Percentiles rank a stretch among this genome's conserved stretches.
phyloP scores from a whole-genome alignment of 2,888 invertebrate species.

The Eilema griseolum region DNA sequence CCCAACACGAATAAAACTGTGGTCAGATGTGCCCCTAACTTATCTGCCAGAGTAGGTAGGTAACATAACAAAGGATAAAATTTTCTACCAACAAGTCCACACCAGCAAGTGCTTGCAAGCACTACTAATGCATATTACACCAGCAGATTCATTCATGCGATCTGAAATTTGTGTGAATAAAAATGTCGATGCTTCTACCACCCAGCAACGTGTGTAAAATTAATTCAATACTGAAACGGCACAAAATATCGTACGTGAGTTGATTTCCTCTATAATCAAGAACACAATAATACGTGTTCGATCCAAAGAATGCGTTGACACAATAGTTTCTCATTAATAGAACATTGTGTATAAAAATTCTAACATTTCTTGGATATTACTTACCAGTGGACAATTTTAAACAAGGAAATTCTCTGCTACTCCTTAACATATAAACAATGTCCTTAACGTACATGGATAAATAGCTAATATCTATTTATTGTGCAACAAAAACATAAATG shows the following conservation, averaged over 20 bases:
- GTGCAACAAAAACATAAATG: too few species aligned
- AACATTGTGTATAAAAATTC: not conserved
- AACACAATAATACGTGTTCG: conserved; percentile 12
- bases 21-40: too few species aligned
- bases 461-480: too few species aligned
- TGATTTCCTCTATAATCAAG: conserved; percentile 12
- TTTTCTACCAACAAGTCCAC: too few species aligned
- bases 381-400: not conserved
- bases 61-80: too few species aligned
- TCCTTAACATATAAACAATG: not conserved
- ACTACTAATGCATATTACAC: too few species aligned
- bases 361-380: too few species aligned
- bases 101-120: too few species aligned
- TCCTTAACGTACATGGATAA: too few species aligned
- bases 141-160: not conserved
- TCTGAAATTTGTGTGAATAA: not conserved
- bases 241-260: conserved; percentile 7
- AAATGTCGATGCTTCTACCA: not conserved
- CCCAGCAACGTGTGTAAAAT: conserved; percentile 8
- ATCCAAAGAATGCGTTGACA: conserved; percentile 12
- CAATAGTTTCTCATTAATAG: conserved; percentile 11
- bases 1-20: too few species aligned
- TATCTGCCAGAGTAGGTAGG: too few species aligned
- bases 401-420: not conserved
- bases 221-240: conserved; percentile 7